Evolutionary conservation across 2,113 vertebrate species (phyloP).

Genomic region (Reinhardtius hippoglossoides): DNA sequence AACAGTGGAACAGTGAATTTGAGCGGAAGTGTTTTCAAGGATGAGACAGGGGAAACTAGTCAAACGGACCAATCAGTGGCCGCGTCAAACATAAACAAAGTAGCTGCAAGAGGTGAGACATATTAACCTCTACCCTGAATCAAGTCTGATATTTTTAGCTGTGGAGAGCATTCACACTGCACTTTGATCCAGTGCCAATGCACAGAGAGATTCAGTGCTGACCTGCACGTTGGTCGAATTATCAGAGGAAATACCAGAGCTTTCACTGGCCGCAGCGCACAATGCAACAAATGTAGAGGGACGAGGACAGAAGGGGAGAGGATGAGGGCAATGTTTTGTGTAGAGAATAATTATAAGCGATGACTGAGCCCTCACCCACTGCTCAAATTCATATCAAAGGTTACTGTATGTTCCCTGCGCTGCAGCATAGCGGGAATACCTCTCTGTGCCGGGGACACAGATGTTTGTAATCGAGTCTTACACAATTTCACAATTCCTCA

Average conservation of each 20-base stretch:
- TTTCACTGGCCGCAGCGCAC: slow-evolving; percentile 33
- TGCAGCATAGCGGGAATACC: background rate
- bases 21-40: slow-evolving; percentile 21
- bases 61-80: slow-evolving; percentile 35
- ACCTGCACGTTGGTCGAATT: slow-evolving; percentile 55
- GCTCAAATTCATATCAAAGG: background rate
- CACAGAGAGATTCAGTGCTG: slow-evolving; percentile 42
- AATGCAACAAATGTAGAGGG: slow-evolving; percentile 16
- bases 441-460: background rate
- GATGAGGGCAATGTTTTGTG: background rate
- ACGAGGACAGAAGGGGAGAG: slow-evolving; percentile 5
- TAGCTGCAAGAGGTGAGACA: slow-evolving; percentile 34
- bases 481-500: background rate
- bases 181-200: slow-evolving; percentile 49
- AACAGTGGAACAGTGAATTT: background rate
- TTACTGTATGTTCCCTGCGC: background rate
- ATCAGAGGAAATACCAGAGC: slow-evolving; percentile 65
- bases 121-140: slow-evolving; percentile 49
- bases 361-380: background rate
- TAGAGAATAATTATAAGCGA: background rate
- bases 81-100: slow-evolving; percentile 47
- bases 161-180: background rate
- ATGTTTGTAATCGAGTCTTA: slow-evolving; percentile 1
- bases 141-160: slow-evolving; percentile 60
- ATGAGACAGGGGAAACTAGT: slow-evolving; percentile 32